phyloP scores from a whole-genome alignment of 2,888 invertebrate genomes.

The Lithophane ornitopus region DNA sequence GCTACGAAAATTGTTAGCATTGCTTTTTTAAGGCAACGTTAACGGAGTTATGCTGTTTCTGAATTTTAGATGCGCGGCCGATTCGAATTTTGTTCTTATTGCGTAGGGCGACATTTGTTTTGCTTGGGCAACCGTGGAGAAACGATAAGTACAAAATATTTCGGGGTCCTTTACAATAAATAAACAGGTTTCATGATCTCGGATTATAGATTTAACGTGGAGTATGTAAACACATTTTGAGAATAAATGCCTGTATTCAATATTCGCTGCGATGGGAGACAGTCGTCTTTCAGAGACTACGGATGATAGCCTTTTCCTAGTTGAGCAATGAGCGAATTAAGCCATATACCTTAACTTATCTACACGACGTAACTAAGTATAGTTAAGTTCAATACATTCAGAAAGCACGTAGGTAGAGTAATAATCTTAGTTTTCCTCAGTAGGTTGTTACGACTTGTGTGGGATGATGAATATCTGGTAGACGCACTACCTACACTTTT shows the following conservation, averaged over 20 bases:
- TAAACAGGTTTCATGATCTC: not conserved
- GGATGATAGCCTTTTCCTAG: not conserved
- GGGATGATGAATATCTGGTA: constrained; percentile 34
- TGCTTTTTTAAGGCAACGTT: constrained; percentile 43
- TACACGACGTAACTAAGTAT: not conserved
- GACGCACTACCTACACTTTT: constrained; percentile 46
- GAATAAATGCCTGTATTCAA: not conserved
- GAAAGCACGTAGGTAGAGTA: constrained; percentile 34
- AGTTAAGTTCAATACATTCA: constrained; percentile 21
- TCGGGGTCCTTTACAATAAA: not conserved
- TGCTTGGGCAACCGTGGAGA: constrained; percentile 16
- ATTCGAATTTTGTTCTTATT: constrained; percentile 47
- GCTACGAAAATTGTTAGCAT: constrained; percentile 29
- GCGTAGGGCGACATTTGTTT: not conserved
- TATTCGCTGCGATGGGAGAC: not conserved
- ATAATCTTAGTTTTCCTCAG: constrained; percentile 53
- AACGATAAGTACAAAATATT: constrained; percentile 9
- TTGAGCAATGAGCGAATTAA: not conserved
- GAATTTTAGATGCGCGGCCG: constrained; percentile 25
- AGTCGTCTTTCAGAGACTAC: not conserved
- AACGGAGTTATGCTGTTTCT: constrained; percentile 44
- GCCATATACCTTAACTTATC: constrained; percentile 1
- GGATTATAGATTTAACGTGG: not conserved
- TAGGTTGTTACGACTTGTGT: constrained; percentile 43
- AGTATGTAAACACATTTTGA: not conserved